These are phyloP conservation scores for Dromius quadrimaculatus DNA, from an alignment of 2,888 invertebrate species.

Conservation along the genomic window DNA sequence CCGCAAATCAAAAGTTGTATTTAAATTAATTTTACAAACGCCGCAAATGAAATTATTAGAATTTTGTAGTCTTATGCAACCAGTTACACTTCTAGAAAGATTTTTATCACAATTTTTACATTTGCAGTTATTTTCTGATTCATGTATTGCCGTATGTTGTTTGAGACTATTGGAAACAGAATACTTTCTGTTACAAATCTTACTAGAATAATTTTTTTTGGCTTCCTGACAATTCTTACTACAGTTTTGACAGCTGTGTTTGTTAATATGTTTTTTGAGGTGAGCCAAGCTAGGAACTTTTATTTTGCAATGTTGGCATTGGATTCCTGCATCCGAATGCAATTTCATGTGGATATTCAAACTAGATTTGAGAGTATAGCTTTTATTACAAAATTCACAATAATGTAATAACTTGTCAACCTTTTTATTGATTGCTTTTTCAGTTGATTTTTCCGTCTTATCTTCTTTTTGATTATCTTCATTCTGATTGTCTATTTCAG, in stretches of 20 bases:
- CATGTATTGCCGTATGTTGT: no score
- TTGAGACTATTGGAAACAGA: no score
- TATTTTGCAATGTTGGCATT: slow-evolving; percentile 3
- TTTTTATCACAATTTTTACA: neutral
- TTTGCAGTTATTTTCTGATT: neutral
- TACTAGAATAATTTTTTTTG: no score
- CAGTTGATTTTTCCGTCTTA: neutral
- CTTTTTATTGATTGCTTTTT: neutral
- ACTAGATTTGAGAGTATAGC: slow-evolving; percentile 2
- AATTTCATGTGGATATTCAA: slow-evolving; percentile 4
- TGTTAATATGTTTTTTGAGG: neutral
- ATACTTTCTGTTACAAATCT: no score
- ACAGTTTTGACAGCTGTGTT: neutral
- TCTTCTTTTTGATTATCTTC: neutral
- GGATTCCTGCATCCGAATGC: neutral
- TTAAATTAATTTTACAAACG: neutral
- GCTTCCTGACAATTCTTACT: neutral
- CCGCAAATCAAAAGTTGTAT: neutral
- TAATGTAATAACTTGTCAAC: slow-evolving; percentile 1
- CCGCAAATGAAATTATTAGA: neutral
- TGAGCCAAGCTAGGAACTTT: neutral
- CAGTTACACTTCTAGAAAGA: neutral
- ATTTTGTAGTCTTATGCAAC: neutral
- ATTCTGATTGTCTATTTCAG: neutral
- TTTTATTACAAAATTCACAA: slow-evolving; percentile 6